These are phyloP conservation scores for Emys orbicularis DNA, from an alignment of 2,797 vertebrate species.

Conservation along the genomic window DNA sequence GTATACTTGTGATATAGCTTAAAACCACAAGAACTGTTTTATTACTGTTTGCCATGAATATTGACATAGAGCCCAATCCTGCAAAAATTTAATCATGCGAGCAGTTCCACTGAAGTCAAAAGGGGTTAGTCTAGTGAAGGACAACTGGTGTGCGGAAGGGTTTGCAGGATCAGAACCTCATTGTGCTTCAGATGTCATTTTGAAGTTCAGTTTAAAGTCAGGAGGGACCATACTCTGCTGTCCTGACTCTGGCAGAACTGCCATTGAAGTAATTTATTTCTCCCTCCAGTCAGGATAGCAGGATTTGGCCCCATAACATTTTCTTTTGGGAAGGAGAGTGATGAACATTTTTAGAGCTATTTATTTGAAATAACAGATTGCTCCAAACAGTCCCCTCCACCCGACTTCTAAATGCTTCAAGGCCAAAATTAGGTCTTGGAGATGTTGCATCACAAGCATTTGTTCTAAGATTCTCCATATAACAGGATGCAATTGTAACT, in stretches of 20 bases:
- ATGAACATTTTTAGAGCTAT: background rate
- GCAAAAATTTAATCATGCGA: background rate
- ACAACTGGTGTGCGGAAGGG: too few relatives aligned
- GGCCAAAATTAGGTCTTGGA: constrained; percentile 41
- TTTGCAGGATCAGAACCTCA: background rate
- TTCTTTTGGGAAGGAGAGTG: background rate
- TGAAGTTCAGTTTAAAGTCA: background rate
- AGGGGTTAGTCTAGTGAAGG: background rate
- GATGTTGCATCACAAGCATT: background rate
- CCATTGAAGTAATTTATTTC: background rate
- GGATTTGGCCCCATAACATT: background rate
- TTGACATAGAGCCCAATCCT: background rate
- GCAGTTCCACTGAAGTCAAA: background rate
- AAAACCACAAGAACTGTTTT: background rate
- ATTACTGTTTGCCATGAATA: background rate
- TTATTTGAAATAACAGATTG: constrained; percentile 57
- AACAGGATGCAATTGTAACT: background rate
- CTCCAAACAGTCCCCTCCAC: constrained; percentile 38
- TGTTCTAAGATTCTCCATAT: background rate
- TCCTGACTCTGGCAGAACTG: background rate
- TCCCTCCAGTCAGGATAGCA: background rate
- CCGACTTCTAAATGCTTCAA: constrained; percentile 50
- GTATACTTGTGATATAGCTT: background rate
- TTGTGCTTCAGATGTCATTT: background rate
- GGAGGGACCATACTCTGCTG: background rate